These are phyloP conservation scores for Caenorhabditis sp. DNA, from an alignment of 2,888 invertebrate species.

Conservation along the genomic window DNA sequence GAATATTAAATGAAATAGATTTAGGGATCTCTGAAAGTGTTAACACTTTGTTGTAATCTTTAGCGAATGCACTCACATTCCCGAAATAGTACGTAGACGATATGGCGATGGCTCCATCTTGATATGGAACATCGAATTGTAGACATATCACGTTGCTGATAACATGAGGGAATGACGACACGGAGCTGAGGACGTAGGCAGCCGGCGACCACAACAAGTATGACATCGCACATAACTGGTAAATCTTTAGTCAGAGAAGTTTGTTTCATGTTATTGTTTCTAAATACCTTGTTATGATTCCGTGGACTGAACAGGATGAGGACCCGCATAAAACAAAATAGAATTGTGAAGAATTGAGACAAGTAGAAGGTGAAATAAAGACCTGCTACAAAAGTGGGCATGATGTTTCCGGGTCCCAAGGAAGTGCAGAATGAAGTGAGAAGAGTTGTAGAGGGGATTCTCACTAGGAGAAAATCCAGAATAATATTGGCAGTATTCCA, in stretches of 20 bases:
- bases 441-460: constrained; percentile 46
- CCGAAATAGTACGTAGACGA: constrained; percentile 5
- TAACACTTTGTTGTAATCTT: background rate
- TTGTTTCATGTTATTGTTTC: background rate
- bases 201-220: constrained; percentile 27
- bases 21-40: constrained; percentile 19
- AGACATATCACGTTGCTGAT: constrained; percentile 30
- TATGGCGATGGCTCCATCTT: constrained; percentile 43
- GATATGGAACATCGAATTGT: constrained; percentile 42
- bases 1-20: constrained; percentile 27
- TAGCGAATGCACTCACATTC: constrained; percentile 17
- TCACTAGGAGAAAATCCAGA: constrained; percentile 35
- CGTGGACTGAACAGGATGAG: constrained; percentile 35
- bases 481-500: constrained; percentile 36
- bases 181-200: constrained; percentile 33
- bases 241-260: constrained; percentile 14
- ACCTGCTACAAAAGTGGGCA: constrained; percentile 7
- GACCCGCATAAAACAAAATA: constrained; percentile 45
- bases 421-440: constrained; percentile 41
- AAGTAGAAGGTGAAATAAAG: constrained; percentile 38
- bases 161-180: constrained; percentile 26
- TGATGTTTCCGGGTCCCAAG: background rate
- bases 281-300: constrained; percentile 38
- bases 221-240: constrained; percentile 31
- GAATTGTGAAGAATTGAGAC: constrained; percentile 49